Percentiles rank a stretch among this genome's conserved stretches.
Evolutionary conservation across 2,113 vertebrate genomes (phyloP).

Genomic region (Cyrtonyx montezumae): DNA sequence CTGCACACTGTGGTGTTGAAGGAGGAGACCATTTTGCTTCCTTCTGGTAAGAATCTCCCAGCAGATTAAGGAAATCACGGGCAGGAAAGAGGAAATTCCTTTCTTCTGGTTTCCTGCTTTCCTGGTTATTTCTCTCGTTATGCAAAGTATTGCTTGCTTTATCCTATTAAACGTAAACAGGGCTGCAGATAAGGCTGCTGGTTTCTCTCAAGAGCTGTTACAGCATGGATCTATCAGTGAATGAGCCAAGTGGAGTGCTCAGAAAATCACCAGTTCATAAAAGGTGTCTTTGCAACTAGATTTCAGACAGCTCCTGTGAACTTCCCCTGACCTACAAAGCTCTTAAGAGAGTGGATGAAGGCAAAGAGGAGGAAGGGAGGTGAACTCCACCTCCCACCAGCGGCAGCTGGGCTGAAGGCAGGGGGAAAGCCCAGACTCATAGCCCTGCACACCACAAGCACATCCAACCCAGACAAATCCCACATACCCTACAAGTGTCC

Average conservation of each 20-base stretch:
- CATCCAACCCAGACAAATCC: background rate
- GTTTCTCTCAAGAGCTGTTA: background rate
- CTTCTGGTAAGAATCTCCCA: background rate
- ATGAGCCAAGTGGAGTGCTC: background rate
- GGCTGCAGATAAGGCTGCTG: background rate
- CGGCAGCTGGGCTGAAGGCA: background rate
- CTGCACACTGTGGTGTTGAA: background rate
- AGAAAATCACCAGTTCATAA: background rate
- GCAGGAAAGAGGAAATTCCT: background rate
- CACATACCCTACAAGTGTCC: background rate
- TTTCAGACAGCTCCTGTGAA: background rate
- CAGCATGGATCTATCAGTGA: background rate
- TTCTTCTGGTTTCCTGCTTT: background rate
- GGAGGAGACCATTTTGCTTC: background rate
- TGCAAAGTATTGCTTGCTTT: background rate
- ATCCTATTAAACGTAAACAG: constrained; percentile 52
- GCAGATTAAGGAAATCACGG: background rate
- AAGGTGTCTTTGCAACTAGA: background rate
- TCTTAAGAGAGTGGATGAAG: background rate
- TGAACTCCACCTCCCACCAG: background rate
- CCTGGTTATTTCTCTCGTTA: background rate
- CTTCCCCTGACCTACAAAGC: background rate
- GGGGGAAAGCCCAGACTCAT: background rate
- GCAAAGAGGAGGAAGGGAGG: background rate
- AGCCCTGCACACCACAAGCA: background rate